phyloP scores from a whole-genome alignment of 2,797 vertebrate species.

The Sebastes jordani region DNA sequence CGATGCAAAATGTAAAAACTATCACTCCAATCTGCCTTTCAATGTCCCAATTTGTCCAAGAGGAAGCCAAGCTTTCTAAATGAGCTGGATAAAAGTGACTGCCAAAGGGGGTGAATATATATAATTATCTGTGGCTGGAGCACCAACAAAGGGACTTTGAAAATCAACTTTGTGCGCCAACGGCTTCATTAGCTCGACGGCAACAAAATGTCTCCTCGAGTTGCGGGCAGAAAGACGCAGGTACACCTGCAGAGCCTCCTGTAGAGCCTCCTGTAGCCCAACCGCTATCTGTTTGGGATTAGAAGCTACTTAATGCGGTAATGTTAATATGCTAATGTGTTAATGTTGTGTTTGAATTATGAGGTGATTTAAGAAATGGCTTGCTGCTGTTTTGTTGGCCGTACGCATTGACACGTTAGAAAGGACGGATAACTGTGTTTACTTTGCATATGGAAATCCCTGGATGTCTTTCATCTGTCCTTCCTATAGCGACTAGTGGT shows the following conservation, averaged over 20 bases:
- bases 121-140: constrained; percentile 76
- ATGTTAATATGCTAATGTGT: constrained; percentile 69
- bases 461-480: constrained; percentile 79
- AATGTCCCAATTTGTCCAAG: constrained; percentile 75
- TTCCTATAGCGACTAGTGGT: constrained; percentile 77
- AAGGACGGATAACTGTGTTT: constrained; percentile 73
- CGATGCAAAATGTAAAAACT: constrained; percentile 71
- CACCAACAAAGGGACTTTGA: constrained; percentile 71
- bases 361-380: constrained; percentile 64
- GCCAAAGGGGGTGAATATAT: constrained; percentile 77
- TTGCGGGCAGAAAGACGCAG: constrained; percentile 48
- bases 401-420: constrained; percentile 52
- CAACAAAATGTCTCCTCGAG: constrained; percentile 62
- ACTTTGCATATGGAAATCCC: constrained; percentile 78
- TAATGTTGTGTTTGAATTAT: constrained; percentile 71
- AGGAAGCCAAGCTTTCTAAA: constrained; percentile 71
- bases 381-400: constrained; percentile 66
- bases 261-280: constrained; percentile 40
- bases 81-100: constrained; percentile 75
- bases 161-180: constrained; percentile 70
- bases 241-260: constrained; percentile 62
- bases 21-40: constrained; percentile 74
- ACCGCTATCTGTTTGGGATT: constrained; percentile 65
- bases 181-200: constrained; percentile 72
- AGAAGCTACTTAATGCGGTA: constrained; percentile 62